A percentile compares a stretch with the other conserved stretches of the same genome.
Conservation (phyloP, 2,797 vertebrate genomes). For the Odontamblyopus lacepedii region DNA sequence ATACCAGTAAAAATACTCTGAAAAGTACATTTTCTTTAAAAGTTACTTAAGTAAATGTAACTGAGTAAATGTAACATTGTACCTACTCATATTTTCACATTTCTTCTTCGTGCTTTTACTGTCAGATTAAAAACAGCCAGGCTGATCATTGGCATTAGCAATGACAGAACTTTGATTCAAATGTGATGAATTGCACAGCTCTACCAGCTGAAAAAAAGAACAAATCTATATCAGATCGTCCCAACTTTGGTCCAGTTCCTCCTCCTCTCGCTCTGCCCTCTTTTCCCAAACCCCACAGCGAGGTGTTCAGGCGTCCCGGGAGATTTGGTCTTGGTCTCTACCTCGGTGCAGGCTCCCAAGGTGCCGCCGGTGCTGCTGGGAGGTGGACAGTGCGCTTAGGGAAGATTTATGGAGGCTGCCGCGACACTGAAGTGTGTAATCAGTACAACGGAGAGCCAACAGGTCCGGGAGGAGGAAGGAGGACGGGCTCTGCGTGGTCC, state of each 20-base stretch:
- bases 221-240: not conserved
- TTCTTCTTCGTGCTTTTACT: no score
- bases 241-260: not conserved
- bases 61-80: no score
- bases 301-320: not conserved
- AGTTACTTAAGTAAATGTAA: no score
- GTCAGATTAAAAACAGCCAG: no score
- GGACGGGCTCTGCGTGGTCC: not conserved
- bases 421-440: not conserved
- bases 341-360: not conserved
- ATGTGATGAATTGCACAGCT: no score
- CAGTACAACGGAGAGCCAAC: not conserved
- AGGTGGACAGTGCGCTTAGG: not conserved
- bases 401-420: slow-evolving; percentile 1
- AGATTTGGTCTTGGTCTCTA: not conserved
- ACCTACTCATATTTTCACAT: no score
- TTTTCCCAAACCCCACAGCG: not conserved
- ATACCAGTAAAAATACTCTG: no score
- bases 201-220: no score
- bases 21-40: no score
- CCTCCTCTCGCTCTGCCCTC: not conserved
- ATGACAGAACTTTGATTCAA: no score
- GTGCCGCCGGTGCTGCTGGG: not conserved
- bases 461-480: not conserved
- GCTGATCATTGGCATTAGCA: no score